Conservation (phyloP, 2,888 invertebrate genomes). For the Kryphioiulus occultus region DNA sequence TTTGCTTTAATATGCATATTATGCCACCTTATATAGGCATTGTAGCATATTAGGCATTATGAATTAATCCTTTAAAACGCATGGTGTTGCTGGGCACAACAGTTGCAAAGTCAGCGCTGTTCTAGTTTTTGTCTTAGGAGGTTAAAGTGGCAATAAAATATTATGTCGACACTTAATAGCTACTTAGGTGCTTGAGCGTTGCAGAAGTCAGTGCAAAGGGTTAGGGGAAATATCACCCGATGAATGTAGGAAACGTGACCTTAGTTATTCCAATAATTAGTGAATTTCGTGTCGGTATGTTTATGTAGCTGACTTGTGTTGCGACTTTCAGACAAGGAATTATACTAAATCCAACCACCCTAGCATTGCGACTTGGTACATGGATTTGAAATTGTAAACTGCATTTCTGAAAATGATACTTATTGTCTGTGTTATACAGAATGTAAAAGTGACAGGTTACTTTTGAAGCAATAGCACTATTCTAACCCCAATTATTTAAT, state of each 20-base stretch:
- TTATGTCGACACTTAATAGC: background rate
- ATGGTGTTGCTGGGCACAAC: background rate
- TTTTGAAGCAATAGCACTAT: too few species aligned
- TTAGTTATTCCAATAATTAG: background rate
- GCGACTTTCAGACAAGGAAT: background rate
- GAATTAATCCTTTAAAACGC: too few species aligned
- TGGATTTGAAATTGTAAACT: too few species aligned
- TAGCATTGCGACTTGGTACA: too few species aligned
- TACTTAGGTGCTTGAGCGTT: background rate
- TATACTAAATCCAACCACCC: background rate
- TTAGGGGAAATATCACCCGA: background rate
- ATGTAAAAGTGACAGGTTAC: too few species aligned
- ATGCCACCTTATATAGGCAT: too few species aligned
- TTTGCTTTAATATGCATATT: too few species aligned
- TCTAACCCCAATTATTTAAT: too few species aligned
- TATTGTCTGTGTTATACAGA: too few species aligned
- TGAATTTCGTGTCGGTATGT: background rate
- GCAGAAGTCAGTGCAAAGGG: background rate
- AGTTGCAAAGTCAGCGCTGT: background rate
- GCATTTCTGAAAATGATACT: too few species aligned
- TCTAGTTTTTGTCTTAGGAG: background rate
- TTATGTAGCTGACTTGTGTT: background rate
- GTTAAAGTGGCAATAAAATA: slow-evolving; percentile 1
- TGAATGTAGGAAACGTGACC: background rate
- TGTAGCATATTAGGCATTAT: too few species aligned